These are phyloP conservation scores for Cyphomyrmex costatus DNA, from an alignment of 1,140 invertebrate species.

Conservation along the genomic window DNA sequence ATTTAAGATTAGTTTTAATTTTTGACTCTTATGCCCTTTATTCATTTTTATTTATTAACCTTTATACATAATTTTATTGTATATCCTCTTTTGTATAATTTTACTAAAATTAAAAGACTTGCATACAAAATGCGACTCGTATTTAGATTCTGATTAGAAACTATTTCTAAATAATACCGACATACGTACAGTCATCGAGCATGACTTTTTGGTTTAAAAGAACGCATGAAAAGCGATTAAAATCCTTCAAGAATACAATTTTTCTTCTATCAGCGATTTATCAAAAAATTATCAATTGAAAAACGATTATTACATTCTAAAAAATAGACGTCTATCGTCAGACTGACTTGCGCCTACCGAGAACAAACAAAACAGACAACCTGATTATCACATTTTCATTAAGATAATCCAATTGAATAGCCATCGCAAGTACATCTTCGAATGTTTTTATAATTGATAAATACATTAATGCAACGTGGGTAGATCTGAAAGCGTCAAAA, in stretches of 20 bases:
- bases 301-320: not conserved
- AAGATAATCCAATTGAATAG: not conserved
- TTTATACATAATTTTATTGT: no score
- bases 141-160: no score
- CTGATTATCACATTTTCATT: not conserved
- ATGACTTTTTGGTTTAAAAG: not conserved
- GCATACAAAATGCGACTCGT: no score
- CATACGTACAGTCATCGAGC: not conserved
- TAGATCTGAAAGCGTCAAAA: not conserved
- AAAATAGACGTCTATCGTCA: not conserved
- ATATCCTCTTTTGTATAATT: no score
- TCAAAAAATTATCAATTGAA: not conserved
- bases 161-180: not conserved
- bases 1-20: no score
- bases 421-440: not conserved
- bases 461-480: not conserved
- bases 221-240: not conserved
- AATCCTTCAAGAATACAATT: not conserved
- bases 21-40: no score
- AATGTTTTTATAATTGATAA: not conserved
- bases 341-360: not conserved
- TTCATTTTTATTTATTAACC: no score
- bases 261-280: not conserved
- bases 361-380: not conserved
- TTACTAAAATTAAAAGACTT: no score